These are phyloP conservation scores for Dolichoris vasculosae DNA, from an alignment of 1,140 invertebrate genomes.

Conservation along the genomic window DNA sequence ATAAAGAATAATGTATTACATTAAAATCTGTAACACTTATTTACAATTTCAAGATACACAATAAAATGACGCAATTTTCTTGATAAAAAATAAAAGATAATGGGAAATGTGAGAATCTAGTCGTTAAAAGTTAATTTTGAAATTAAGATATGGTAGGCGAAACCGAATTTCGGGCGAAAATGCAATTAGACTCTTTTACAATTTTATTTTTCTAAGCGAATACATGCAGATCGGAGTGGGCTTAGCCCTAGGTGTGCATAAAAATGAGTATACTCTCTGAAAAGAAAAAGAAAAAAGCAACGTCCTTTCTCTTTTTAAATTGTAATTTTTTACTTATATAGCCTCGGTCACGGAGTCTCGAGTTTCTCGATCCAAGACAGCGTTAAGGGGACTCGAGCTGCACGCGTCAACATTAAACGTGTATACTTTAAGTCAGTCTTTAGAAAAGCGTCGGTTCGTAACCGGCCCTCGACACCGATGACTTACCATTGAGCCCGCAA, in stretches of 20 bases:
- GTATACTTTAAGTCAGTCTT: conserved; percentile 13
- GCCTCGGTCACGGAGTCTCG: background rate
- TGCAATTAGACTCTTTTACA: conserved; percentile 8
- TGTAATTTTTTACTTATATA: conserved; percentile 17
- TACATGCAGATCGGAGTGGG: background rate
- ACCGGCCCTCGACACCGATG: background rate
- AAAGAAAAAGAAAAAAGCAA: no score
- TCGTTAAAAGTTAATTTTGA: background rate
- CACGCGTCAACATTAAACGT: background rate
- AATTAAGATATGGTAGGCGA: background rate
- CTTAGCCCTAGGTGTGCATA: background rate
- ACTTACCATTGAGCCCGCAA: conserved; percentile 16
- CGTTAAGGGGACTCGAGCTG: background rate
- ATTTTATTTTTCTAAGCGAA: background rate
- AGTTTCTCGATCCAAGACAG: background rate
- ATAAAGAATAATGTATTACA: background rate
- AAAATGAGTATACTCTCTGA: background rate
- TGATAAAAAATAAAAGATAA: background rate
- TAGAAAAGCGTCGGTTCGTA: conserved; percentile 1
- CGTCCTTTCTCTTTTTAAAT: background rate
- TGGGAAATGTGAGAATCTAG: conserved; percentile 14
- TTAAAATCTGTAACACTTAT: background rate
- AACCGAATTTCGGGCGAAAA: conserved; percentile 44
- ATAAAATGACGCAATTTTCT: background rate
- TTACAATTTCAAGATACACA: background rate